Evolutionary conservation across 2,797 vertebrate genomes (phyloP).

Genomic region (Clangula hyemalis): DNA sequence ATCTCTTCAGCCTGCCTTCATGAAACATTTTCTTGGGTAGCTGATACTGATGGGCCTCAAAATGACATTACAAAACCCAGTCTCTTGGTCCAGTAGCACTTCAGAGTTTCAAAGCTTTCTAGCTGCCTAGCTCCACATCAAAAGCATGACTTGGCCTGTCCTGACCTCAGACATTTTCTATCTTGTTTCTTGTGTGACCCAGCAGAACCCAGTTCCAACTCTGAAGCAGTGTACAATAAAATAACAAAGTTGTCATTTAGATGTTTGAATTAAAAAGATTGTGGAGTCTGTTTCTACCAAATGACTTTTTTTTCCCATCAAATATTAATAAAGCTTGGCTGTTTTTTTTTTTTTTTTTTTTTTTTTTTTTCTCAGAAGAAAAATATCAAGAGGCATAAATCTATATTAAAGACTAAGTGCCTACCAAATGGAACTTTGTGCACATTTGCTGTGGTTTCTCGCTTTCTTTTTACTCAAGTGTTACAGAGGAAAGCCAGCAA

Average conservation of each 20-base stretch:
- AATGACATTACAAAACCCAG: neutral
- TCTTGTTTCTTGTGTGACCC: neutral
- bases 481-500: constrained; percentile 42
- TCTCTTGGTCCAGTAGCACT: neutral
- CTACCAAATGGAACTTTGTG: constrained; percentile 49
- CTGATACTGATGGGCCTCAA: neutral
- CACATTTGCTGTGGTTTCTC: constrained; percentile 64
- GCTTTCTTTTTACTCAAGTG: constrained; percentile 47
- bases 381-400: constrained; percentile 53
- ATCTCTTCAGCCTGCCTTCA: neutral
- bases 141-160: neutral
- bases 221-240: neutral
- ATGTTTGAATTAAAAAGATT: constrained; percentile 8
- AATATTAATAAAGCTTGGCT: constrained; percentile 56
- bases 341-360: neutral
- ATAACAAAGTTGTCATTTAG: constrained; percentile 40
- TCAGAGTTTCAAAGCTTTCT: neutral
- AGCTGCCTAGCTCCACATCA: neutral
- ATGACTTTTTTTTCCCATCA: constrained; percentile 1
- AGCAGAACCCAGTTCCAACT: neutral
- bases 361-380: constrained; percentile 35
- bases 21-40: neutral
- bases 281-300: constrained; percentile 24
- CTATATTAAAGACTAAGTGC: constrained; percentile 50
- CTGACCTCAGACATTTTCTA: neutral